Base-by-base conservation (phyloP, 2,797 vertebrate species). In the Morus bassanus region DNA sequence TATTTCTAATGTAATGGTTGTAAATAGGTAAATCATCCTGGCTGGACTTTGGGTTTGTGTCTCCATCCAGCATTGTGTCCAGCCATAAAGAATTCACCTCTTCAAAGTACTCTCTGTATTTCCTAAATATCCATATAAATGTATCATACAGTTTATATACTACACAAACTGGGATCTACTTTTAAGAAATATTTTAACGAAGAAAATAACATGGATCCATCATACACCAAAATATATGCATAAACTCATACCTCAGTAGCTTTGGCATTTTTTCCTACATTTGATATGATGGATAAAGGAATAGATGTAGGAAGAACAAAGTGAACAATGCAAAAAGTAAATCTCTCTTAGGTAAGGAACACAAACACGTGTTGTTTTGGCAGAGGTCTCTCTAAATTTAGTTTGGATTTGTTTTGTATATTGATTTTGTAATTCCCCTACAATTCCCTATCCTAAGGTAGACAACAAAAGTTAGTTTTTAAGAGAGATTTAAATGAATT, bases 401-500 rank as follows among this genome's bases (percentile, higher is more conserved):
- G 60, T 65, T 94, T 57, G 61, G 43, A 57, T 85, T 95, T 92
- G 82, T 57, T 95, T 92, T 94, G 84, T 72, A 75, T 83, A 97
- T 96, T 72, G 92, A 96, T 96, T 96, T 94, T 93, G 94, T 83
- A 94, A 96, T 96, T 95, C 75, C 59, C 24, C 50, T 54, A n/a
- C 91, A 90, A 89, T 80, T 91, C 85, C 78, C 65, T 24, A 46
- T 92, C 54, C 59, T 56, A 48, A 92, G 61, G 75, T 51, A 95
- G 89, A 91, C 85, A 89, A 82, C 18, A 78, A 85, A 96, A 96
- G 84, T 88, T 95, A 91, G 61, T 93, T 92, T 95, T 89, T 45
- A 81, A 68, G 87, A 65, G 82, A 80, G 92, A 94, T 96, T 95
- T 92, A 75, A 94, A 95, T 74, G 83, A 94, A 93, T 94, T 83